Evolutionary conservation across 2,113 vertebrate species (phyloP).

Genomic region (Acanthisitta chloris): DNA sequence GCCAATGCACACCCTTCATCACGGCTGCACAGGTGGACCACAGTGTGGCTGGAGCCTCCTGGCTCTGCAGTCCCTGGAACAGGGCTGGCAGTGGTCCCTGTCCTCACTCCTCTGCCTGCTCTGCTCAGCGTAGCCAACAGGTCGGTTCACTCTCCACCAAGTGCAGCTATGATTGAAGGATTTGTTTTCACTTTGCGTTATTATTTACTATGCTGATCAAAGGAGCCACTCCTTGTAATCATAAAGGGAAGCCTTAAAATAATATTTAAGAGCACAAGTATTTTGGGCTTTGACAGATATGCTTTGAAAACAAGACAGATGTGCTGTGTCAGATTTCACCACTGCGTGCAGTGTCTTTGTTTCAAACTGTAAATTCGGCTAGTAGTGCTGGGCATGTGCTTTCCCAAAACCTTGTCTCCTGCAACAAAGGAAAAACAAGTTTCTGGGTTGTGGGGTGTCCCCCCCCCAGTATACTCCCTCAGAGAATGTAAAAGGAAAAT

Average conservation of each 20-base stretch:
- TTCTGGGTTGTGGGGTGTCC: neutral
- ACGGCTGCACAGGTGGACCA: accelerated
- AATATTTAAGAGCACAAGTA: neutral
- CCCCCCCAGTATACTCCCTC: neutral
- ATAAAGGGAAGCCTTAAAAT: neutral
- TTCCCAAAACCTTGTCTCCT: neutral
- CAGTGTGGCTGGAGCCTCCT: neutral
- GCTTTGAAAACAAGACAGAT: constrained; percentile 47
- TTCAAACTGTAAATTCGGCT: neutral
- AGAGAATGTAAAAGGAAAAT: neutral
- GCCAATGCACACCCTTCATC: accelerated
- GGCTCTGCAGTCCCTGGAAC: neutral
- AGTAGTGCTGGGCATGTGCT: neutral
- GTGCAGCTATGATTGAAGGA: neutral
- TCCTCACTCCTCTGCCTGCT: neutral
- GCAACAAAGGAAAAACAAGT: neutral
- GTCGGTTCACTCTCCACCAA: accelerated
- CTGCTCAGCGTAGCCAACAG: neutral
- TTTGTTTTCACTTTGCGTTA: neutral
- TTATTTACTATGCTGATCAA: neutral
- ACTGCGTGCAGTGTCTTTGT: neutral
- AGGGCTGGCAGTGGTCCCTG: neutral
- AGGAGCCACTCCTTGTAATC: neutral
- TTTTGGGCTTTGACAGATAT: neutral
- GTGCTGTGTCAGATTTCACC: neutral